phyloP scores from a whole-genome alignment of 2,888 invertebrate species.

The Mantis religiosa region DNA sequence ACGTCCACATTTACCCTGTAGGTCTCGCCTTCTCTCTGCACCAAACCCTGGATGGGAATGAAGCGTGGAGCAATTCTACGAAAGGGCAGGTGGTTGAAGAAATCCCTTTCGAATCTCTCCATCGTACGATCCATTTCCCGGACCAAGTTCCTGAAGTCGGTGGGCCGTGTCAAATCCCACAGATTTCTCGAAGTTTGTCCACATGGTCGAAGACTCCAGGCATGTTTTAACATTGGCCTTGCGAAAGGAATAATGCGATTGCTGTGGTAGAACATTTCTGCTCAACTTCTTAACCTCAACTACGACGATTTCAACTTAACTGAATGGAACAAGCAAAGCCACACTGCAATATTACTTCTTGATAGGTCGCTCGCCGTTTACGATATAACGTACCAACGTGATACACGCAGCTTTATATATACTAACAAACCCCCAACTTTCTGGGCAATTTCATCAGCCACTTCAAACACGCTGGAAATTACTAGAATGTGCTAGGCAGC shows the following conservation, averaged over 20 bases:
- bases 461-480: not conserved
- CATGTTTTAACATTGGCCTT: not conserved
- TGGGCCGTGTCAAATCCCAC: not conserved
- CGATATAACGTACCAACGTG: too few species aligned
- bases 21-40: not conserved
- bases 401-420: not conserved
- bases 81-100: slow-evolving; percentile 24
- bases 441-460: not conserved
- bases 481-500: not conserved
- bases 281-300: not conserved
- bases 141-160: slow-evolving; percentile 27
- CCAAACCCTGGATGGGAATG: slow-evolving; percentile 27
- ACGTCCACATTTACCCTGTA: slow-evolving; percentile 35
- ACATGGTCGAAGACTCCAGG: not conserved
- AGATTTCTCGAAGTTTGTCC: not conserved
- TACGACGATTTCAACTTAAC: too few species aligned
- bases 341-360: not conserved
- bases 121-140: slow-evolving; percentile 33
- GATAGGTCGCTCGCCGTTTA: too few species aligned
- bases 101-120: slow-evolving; percentile 29
- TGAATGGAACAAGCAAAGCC: not conserved
- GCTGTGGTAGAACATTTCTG: not conserved
- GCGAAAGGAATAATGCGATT: not conserved
- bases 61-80: slow-evolving; percentile 17
- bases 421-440: not conserved